Evolutionary conservation across 2,113 vertebrate genomes (phyloP).

Genomic region (Nasalis larvatus): DNA sequence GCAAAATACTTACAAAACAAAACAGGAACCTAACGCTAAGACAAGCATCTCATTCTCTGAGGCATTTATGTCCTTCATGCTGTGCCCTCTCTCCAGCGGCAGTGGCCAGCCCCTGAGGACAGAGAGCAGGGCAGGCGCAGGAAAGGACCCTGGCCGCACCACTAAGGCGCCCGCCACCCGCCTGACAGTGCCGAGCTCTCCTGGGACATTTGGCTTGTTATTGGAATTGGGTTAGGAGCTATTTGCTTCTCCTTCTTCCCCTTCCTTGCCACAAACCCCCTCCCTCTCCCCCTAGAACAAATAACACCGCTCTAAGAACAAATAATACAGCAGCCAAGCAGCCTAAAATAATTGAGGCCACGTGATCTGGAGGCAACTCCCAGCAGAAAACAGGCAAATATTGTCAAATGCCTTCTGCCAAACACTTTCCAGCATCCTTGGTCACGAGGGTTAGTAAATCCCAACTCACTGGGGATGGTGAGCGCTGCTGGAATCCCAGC

Average conservation of each 20-base stretch:
- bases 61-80: accelerated
- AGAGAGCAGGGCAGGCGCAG: neutral
- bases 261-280: neutral
- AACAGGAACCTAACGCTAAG: neutral
- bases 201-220: neutral
- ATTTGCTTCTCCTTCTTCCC: neutral
- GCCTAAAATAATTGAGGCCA: conserved; percentile 29
- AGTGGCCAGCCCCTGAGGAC: neutral
- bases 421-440: conserved; percentile 54
- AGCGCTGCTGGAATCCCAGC: conserved; percentile 36
- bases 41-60: neutral
- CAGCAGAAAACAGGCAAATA: conserved; percentile 72
- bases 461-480: conserved; percentile 29
- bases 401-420: conserved; percentile 59
- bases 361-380: conserved; percentile 45
- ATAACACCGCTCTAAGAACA: conserved; percentile 16
- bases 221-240: neutral
- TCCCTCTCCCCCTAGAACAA: neutral
- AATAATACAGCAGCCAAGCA: conserved; percentile 34
- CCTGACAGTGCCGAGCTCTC: neutral
- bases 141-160: neutral
- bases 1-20: neutral
- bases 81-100: neutral
- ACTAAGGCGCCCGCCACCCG: neutral
- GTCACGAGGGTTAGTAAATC: conserved; percentile 57